A percentile compares a stretch with the other conserved stretches of the same genome.
phyloP scores from a whole-genome alignment of 2,113 vertebrate species.

The Phycodurus eques region DNA sequence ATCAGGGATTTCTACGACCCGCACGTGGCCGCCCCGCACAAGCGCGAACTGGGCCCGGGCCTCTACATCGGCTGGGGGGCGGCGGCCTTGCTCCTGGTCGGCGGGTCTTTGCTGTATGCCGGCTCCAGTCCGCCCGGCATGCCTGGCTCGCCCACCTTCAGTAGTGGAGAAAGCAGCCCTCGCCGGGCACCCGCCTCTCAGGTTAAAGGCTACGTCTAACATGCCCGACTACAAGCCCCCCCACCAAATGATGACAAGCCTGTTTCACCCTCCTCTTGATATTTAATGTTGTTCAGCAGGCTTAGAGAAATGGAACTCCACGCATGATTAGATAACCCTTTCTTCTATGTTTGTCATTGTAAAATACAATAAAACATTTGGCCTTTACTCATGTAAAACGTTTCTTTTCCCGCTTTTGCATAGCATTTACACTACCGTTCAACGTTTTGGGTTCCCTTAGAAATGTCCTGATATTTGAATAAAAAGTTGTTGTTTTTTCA shows the following conservation, averaged over 20 bases:
- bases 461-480: not conserved
- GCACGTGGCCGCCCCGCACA: conserved; percentile 76
- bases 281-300: conserved; percentile 66
- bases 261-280: conserved; percentile 46
- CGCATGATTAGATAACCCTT: conserved; percentile 64
- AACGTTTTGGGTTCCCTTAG: not conserved
- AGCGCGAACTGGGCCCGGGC: conserved; percentile 77
- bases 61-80: conserved; percentile 80
- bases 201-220: conserved; percentile 80
- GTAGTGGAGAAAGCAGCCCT: conserved; percentile 77
- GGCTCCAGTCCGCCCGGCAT: conserved; percentile 75
- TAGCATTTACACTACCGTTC: not conserved
- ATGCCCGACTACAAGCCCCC: conserved; percentile 20
- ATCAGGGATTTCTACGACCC: conserved; percentile 82
- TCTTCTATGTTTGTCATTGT: conserved; percentile 58
- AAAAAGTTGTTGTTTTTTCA: not conserved
- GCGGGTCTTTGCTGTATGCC: conserved; percentile 75
- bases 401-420: not conserved
- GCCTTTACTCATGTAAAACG: conserved; percentile 6
- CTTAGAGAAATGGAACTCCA: conserved; percentile 59
- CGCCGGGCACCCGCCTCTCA: conserved; percentile 70
- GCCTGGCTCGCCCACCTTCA: conserved; percentile 76
- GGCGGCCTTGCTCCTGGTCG: conserved; percentile 71
- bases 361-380: conserved; percentile 71
- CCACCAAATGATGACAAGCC: conserved; percentile 39